These are phyloP conservation scores for Pipa parva DNA, from an alignment of 2,113 vertebrate species.

Conservation along the genomic window DNA sequence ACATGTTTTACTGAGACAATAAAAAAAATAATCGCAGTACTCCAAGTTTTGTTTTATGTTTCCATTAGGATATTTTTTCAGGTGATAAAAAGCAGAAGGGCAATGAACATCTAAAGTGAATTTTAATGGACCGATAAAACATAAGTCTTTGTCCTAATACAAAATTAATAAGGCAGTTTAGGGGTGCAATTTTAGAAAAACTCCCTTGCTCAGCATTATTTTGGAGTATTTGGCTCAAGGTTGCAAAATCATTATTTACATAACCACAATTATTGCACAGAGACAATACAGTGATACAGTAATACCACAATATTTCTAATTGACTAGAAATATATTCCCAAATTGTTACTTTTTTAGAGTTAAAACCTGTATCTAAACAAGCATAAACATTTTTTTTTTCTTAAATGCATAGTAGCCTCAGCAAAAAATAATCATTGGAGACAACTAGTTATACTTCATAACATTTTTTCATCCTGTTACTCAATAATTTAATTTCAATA, in stretches of 20 bases:
- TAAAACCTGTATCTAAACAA: too few species aligned
- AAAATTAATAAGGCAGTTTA: conserved; percentile 38
- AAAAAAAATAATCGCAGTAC: conserved; percentile 37
- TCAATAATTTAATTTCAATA: too few species aligned
- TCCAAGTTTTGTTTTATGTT: conserved; percentile 37
- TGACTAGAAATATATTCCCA: too few species aligned
- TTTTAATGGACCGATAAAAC: conserved; percentile 37
- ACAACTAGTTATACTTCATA: too few species aligned
- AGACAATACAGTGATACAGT: neutral
- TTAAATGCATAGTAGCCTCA: too few species aligned
- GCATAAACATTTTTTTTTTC: too few species aligned
- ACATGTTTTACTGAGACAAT: conserved; percentile 40
- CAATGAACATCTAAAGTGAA: conserved; percentile 36
- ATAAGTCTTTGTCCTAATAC: conserved; percentile 28
- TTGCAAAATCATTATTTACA: conserved; percentile 10
- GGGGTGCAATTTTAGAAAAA: conserved; percentile 21
- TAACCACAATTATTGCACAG: neutral
- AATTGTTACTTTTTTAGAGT: too few species aligned
- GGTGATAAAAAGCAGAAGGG: conserved; percentile 40
- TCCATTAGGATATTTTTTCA: conserved; percentile 41
- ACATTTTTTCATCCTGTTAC: too few species aligned
- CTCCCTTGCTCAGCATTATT: conserved; percentile 7
- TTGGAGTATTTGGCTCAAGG: neutral
- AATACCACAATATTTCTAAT: too few species aligned
- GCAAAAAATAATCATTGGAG: too few species aligned